phyloP scores from a whole-genome alignment of 2,113 vertebrate genomes.

The Origma solitaria region DNA sequence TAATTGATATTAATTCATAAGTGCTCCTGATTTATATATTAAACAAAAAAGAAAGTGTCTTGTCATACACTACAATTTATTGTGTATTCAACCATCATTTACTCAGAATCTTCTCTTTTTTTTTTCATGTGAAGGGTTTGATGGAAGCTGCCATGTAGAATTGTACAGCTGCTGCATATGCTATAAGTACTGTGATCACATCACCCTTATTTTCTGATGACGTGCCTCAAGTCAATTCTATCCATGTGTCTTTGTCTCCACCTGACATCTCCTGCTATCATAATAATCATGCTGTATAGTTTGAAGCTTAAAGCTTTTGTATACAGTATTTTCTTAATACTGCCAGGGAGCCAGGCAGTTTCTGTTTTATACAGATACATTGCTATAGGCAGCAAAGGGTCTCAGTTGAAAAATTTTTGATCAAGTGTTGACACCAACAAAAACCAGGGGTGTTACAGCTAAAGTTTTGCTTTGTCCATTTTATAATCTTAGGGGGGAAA shows the following conservation, averaged over 20 bases:
- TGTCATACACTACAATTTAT: conserved; percentile 71
- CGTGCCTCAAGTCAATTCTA: conserved; percentile 52
- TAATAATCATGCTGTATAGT: conserved; percentile 66
- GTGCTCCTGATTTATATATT: conserved; percentile 73
- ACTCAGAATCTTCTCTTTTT: conserved; percentile 15
- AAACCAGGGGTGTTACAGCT: neutral
- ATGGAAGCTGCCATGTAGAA: conserved; percentile 68
- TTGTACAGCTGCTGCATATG: conserved; percentile 46
- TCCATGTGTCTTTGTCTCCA: conserved; percentile 56
- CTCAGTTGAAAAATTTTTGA: neutral
- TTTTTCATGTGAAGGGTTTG: conserved; percentile 28
- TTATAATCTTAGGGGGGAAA: neutral
- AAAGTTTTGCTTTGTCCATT: neutral
- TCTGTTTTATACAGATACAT: neutral
- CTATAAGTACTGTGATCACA: conserved; percentile 67
- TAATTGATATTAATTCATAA: conserved; percentile 79
- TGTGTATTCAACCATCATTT: conserved; percentile 72
- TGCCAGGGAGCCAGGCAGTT: neutral
- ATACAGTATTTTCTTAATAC: conserved; percentile 60
- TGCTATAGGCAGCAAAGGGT: conserved; percentile 36
- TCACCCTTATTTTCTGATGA: conserved; percentile 65
- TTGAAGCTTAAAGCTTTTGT: conserved; percentile 61
- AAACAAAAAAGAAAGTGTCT: conserved; percentile 75
- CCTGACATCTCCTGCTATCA: conserved; percentile 67
- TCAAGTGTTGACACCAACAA: neutral